Evolutionary conservation across 2,888 invertebrate genomes (phyloP).

Genomic region (Acrobasis consociella): DNA sequence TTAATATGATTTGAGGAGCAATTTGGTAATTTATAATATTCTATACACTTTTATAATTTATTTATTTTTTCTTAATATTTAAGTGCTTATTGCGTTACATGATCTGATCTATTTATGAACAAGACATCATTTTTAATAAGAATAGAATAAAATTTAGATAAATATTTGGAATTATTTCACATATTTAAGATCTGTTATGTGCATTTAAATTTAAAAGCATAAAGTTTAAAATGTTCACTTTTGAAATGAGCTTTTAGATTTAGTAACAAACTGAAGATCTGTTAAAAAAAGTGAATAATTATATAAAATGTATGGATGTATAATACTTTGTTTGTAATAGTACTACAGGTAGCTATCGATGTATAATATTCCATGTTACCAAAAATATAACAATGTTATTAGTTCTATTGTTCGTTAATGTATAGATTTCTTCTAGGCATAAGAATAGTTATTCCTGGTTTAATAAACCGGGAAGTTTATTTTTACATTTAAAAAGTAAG

Average conservation of each 20-base stretch:
- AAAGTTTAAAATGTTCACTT: conserved; percentile 7
- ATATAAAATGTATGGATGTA: conserved; percentile 26
- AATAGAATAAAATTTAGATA: neutral
- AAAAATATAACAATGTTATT: conserved; percentile 72
- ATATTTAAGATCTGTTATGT: conserved; percentile 32
- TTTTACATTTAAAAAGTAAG: conserved; percentile 76
- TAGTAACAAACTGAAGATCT: conserved; percentile 37
- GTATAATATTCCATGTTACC: conserved; percentile 74
- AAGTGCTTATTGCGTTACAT: neutral
- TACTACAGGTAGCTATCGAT: conserved; percentile 52
- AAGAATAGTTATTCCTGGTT: conserved; percentile 77
- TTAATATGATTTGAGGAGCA: neutral
- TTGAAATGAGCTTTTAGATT: conserved; percentile 51
- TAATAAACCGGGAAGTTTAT: conserved; percentile 71
- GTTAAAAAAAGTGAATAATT: conserved; percentile 30
- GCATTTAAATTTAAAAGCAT: conserved; percentile 31
- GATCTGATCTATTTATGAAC: conserved; percentile 18
- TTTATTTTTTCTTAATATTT: neutral
- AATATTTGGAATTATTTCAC: neutral
- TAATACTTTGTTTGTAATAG: conserved; percentile 28
- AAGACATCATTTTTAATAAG: conserved; percentile 12
- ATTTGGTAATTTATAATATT: neutral
- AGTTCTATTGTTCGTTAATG: conserved; percentile 70
- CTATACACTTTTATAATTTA: neutral
- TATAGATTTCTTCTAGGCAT: conserved; percentile 67